Evolutionary conservation across 2,113 vertebrate genomes (phyloP), one percentile per base, ranked within the genome.

Genomic region (Entomyzon cyanotis): DNA sequence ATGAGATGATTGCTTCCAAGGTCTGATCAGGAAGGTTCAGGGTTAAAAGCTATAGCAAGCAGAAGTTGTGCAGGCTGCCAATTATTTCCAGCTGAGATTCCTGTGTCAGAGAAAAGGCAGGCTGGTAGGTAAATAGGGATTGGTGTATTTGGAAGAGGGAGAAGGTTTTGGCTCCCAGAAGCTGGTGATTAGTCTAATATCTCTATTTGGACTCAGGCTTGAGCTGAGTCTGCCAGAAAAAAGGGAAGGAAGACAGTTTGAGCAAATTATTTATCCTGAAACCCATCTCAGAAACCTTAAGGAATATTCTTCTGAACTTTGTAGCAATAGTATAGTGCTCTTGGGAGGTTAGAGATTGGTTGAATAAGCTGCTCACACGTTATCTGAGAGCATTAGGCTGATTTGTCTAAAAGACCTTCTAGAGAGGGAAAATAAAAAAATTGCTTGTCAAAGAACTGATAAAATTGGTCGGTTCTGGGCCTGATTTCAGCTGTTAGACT

Each of bases 231-330:
- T 69, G 81, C 58, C 90, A 93, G 78, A 85, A 96, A 71, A 42
- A 90, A 70, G 30, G 6, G 11, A 39, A 39, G 8, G 19, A 84
- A 76, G 84, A 84, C 52, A 60, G 46, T 90, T 82, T 3, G 8
- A 95, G n/a, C 22, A 63, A 94, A 64, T 87, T 64, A 81, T 75
- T 93, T 88, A 41, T 86, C 27, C 42, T 75, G 27, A 92, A 90
- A 81, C 33, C 46, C 52, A 77, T 33, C 47, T 83, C 60, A 74
- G 71, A 94, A 92, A 67, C 42, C 22, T 63, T 47, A 19, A 64
- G 76, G 41, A 74, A 78, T 91, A 74, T 79, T 91, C 67, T 89
- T 92, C 59, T 74, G 55, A 81, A 44, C 42, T 89, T 87, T 92
- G 35, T 27, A 92, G 59, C 49, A 65, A 52, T n/a, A 71, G 24